These are phyloP conservation scores for Cheilosia vulpina DNA, from an alignment of 2,888 invertebrate genomes.

Conservation along the genomic window DNA sequence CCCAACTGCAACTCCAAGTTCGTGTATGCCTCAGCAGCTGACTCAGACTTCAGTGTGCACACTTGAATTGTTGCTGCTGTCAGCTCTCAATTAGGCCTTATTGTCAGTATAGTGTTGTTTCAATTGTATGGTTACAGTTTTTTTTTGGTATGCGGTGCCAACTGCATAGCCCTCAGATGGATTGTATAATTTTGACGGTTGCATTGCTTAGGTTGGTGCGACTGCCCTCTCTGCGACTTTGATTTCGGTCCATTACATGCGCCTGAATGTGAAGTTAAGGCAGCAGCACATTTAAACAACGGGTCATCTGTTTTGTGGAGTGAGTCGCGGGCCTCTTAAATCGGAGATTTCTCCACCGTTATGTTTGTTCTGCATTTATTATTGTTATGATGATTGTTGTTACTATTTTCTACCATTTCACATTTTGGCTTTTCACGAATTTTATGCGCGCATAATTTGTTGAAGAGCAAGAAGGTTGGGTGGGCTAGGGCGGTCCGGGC, in stretches of 20 bases:
- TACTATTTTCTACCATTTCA: constrained; percentile 24
- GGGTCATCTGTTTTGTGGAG: constrained; percentile 35
- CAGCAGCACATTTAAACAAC: constrained; percentile 38
- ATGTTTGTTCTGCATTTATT: constrained; percentile 62
- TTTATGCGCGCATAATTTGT: constrained; percentile 66
- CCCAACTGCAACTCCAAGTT: constrained; percentile 6
- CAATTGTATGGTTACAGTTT: constrained; percentile 22
- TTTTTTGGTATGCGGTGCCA: constrained; percentile 35
- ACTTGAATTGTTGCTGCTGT: constrained; percentile 45
- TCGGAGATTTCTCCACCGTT: constrained; percentile 58
- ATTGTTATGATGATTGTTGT: constrained; percentile 37
- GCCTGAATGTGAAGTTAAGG: constrained; percentile 1
- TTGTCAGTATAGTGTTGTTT: constrained; percentile 47
- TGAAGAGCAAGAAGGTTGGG: constrained; percentile 20
- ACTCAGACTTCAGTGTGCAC: constrained; percentile 19
- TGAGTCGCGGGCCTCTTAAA: constrained; percentile 33
- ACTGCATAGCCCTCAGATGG: background rate
- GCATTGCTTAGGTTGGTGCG: constrained; percentile 11
- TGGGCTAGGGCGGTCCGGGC: background rate
- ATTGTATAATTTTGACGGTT: constrained; percentile 1
- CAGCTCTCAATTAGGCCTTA: constrained; percentile 48
- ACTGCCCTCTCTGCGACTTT: background rate
- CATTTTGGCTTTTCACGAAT: constrained; percentile 58
- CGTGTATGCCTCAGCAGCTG: background rate
- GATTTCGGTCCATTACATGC: constrained; percentile 23